A percentile compares a stretch with the other conserved stretches of the same genome.
Evolutionary conservation across 2,888 invertebrate species (phyloP).

Genomic region (Rugalucina vietnamica): DNA sequence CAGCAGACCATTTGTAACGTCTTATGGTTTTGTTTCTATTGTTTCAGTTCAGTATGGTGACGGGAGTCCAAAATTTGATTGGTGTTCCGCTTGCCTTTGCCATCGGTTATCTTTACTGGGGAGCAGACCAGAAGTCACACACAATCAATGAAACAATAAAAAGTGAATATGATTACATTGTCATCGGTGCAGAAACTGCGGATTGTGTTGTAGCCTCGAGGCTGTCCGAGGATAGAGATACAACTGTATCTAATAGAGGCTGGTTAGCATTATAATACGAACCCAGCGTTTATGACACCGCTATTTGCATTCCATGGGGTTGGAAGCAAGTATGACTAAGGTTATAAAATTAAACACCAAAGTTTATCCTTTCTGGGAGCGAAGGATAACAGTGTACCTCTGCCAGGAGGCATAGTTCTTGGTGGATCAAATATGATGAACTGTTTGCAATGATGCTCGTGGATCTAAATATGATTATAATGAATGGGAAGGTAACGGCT

Average conservation of each 20-base stretch:
- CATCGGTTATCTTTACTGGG: too few relatives aligned
- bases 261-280: constrained; percentile 83
- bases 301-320: constrained; percentile 83
- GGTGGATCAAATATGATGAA: constrained; percentile 45
- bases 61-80: too few relatives aligned
- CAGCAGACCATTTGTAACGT: too few relatives aligned
- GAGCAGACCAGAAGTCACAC: too few relatives aligned
- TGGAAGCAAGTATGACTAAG: constrained; percentile 55
- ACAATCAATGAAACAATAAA: too few relatives aligned
- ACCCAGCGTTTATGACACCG: constrained; percentile 75
- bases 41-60: too few relatives aligned
- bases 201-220: constrained; percentile 84
- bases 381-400: not conserved
- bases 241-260: constrained; percentile 82
- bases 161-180: not conserved
- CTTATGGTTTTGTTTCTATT: too few relatives aligned
- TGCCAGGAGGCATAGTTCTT: constrained; percentile 35
- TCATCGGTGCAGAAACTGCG: constrained; percentile 65
- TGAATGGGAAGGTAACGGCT: constrained; percentile 36
- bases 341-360: constrained; percentile 33
- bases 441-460: constrained; percentile 23
- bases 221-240: constrained; percentile 80
- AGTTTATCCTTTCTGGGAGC: constrained; percentile 10
- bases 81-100: too few relatives aligned
- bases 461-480: constrained; percentile 39